A percentile compares a stretch with the other conserved stretches of the same genome.
These are phyloP conservation scores for Rhagoletis pomonella DNA, from an alignment of 1,140 invertebrate genomes.

Conservation along the genomic window DNA sequence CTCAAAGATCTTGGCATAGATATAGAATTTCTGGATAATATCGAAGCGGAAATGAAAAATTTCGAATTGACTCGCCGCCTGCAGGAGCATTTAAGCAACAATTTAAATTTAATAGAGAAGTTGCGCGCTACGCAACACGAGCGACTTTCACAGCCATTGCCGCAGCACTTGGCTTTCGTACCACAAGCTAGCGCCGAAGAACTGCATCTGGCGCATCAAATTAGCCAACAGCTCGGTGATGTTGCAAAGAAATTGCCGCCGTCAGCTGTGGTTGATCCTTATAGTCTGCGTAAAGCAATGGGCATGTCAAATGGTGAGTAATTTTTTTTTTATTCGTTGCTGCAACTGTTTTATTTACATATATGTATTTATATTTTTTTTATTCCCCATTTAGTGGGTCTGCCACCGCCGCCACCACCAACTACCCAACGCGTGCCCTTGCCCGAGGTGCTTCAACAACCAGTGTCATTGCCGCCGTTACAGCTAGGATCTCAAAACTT, in stretches of 20 bases:
- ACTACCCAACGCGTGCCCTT: conserved; percentile 66
- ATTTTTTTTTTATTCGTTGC: neutral
- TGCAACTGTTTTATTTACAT: neutral
- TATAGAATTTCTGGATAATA: conserved; percentile 85
- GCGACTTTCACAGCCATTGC: conserved; percentile 84
- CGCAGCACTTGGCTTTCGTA: conserved; percentile 84
- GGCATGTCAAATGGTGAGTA: conserved; percentile 78
- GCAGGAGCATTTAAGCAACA: conserved; percentile 83
- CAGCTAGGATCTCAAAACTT: conserved; percentile 52
- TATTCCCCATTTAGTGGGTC: conserved; percentile 61
- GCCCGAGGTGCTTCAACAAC: conserved; percentile 69
- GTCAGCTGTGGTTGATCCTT: conserved; percentile 82
- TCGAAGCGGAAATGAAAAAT: conserved; percentile 77
- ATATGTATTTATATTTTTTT: conserved; percentile 20
- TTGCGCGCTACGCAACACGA: conserved; percentile 87
- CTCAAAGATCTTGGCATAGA: conserved; percentile 89
- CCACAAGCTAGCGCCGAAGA: conserved; percentile 83
- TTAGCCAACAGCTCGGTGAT: conserved; percentile 85
- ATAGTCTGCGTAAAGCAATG: conserved; percentile 86
- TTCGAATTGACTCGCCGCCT: conserved; percentile 78
- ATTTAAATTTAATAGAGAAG: conserved; percentile 84
- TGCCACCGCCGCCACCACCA: conserved; percentile 66
- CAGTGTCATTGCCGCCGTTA: conserved; percentile 63
- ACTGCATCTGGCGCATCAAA: conserved; percentile 84
- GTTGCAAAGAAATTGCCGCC: conserved; percentile 88